These are phyloP conservation scores for Arctocebus calabarensis DNA, from an alignment of 2,797 vertebrate species.

Conservation along the genomic window DNA sequence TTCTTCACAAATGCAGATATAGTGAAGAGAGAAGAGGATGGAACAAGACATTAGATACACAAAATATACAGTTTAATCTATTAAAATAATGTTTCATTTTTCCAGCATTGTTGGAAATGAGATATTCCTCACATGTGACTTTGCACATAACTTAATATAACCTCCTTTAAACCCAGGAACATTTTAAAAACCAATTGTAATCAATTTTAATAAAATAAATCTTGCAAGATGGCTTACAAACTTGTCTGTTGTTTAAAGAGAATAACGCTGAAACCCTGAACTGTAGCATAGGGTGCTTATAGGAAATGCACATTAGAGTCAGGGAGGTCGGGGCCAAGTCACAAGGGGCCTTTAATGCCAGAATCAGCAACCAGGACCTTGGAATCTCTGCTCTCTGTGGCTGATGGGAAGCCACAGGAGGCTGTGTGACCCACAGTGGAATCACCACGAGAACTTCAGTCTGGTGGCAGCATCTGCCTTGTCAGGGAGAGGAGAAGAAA, in stretches of 20 bases:
- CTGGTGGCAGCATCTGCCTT: neutral
- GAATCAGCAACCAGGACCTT: neutral
- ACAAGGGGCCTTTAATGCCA: neutral
- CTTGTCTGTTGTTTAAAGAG: neutral
- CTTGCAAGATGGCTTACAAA: conserved; percentile 32
- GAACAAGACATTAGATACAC: conserved; percentile 46
- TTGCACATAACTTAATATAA: conserved; percentile 36
- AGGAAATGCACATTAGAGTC: neutral
- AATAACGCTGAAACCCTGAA: conserved; percentile 30
- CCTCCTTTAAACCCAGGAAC: neutral
- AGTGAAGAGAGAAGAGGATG: neutral
- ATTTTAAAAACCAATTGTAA: conserved; percentile 52
- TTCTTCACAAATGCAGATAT: conserved; percentile 17
- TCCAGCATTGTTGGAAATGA: conserved; percentile 39
- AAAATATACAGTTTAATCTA: conserved; percentile 26
- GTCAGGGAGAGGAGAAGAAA: neutral
- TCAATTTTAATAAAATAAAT: conserved; percentile 36
- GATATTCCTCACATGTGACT: conserved; percentile 26
- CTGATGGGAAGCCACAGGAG: neutral
- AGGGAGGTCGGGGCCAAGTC: neutral
- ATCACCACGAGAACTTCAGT: neutral
- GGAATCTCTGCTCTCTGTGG: neutral
- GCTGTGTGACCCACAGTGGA: neutral
- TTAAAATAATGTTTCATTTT: conserved; percentile 18
- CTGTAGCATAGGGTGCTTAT: neutral